Conservation (phyloP, 2,113 vertebrate species). For the Psittacula cyanocephala region DNA sequence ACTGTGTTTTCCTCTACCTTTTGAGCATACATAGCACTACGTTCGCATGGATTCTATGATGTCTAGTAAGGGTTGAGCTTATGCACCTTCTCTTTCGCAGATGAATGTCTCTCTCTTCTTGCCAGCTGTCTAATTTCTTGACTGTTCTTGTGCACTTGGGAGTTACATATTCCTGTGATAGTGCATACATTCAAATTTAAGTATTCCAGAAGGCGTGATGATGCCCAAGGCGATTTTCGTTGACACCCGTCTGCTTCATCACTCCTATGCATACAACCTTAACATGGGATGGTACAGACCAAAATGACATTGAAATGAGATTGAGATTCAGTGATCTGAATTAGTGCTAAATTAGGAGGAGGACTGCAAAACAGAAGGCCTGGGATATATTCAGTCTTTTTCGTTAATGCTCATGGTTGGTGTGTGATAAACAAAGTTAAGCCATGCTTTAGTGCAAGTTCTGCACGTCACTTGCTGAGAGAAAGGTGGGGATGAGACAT, state of each 20-base stretch:
- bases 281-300: constrained; percentile 13
- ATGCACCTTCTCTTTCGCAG: constrained; percentile 27
- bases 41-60: neutral
- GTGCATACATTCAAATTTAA: constrained; percentile 39
- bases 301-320: neutral
- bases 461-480: neutral
- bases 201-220: constrained; percentile 60
- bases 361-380: neutral
- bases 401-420: neutral
- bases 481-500: neutral
- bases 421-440: neutral
- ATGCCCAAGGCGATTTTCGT: constrained; percentile 40
- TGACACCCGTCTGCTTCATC: constrained; percentile 35
- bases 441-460: neutral
- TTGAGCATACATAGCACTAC: neutral
- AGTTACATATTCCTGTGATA: constrained; percentile 60
- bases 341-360: constrained; percentile 2
- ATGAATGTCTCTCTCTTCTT: constrained; percentile 1
- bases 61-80: constrained; percentile 24
- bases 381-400: neutral
- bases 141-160: constrained; percentile 26
- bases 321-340: neutral
- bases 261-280: constrained; percentile 7
- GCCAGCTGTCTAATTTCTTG: constrained; percentile 49
- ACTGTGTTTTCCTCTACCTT: neutral